Evolutionary conservation across 2,113 vertebrate genomes (phyloP), one percentile per base, ranked within the genome.

Genomic region (Holacanthus passer): DNA sequence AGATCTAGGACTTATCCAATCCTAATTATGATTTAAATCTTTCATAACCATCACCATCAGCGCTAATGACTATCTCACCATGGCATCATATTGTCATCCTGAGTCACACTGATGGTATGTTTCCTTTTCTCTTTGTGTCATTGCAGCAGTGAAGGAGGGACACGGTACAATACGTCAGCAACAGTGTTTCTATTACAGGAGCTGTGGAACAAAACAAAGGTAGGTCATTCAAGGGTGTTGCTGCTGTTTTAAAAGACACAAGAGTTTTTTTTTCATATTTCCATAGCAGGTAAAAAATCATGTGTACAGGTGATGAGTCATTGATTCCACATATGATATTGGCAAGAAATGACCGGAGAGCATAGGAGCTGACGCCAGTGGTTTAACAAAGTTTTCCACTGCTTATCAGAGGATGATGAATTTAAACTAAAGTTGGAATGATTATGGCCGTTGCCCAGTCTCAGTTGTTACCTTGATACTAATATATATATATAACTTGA

Each of bases 151-250:
- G 53, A 68, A 82, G 59, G 73, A 88, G 50, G 24, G 55, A 76
- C 73, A 71, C 24, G 16, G 52, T 20, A 35, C 47, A 53, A 17
- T 5, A 81, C 79, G 83, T 88, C 86, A 92, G 53, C 63, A 71
- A 29, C 22, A 35, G 58, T 76, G 67, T 80, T 82, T 71, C 50
- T 82, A 68, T 78, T 59, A 52, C 22, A 58, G 55, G 9, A 79
- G 73, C 27, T 12, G 35, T 70, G 53, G 20, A 65, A 79, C 77
- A 68, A 77, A 69, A 77, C 56, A 86, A 77, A 72, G 65, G 72
- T 5, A 75, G 50, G 81, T 72, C 84, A 83, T 12, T 73, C 10
- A 16, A 81, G 89, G 81, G 87, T 75, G 87, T 88, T 72, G 35
- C 72, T 45, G 27, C 45, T 47, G 37, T 56, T 75, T 60, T 39